Conservation (phyloP, 2,888 invertebrate species). For the Dorcus parallelipipedus region DNA sequence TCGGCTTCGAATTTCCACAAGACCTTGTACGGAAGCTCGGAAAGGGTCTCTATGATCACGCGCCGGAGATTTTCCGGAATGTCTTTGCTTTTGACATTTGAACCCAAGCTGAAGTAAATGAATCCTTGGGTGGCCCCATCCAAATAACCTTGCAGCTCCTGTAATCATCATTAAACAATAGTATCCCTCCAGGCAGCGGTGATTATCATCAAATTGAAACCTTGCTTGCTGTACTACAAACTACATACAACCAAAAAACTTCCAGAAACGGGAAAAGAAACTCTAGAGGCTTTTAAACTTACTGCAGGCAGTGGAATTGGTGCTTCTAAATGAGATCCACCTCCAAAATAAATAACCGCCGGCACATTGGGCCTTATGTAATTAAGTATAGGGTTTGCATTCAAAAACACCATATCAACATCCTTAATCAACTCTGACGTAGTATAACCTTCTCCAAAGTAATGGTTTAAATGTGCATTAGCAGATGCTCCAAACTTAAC, state of each 20-base stretch:
- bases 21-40: slow-evolving; percentile 45
- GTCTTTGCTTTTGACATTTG: slow-evolving; percentile 41
- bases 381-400: slow-evolving; percentile 38
- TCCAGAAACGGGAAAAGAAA: background rate
- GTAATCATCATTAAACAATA: background rate
- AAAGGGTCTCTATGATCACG: slow-evolving; percentile 40
- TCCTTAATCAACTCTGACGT: slow-evolving; percentile 32
- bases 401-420: slow-evolving; percentile 40
- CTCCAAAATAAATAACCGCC: slow-evolving; percentile 37
- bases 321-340: slow-evolving; percentile 32
- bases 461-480: slow-evolving; percentile 24
- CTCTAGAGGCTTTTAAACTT: slow-evolving; percentile 7
- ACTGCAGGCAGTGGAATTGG: slow-evolving; percentile 32
- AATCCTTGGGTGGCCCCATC: slow-evolving; percentile 42
- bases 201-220: background rate
- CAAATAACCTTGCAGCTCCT: slow-evolving; percentile 42
- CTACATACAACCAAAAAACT: too few relatives aligned
- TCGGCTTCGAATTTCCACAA: slow-evolving; percentile 50
- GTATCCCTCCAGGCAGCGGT: background rate
- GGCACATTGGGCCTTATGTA: slow-evolving; percentile 37
- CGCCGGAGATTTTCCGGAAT: slow-evolving; percentile 36
- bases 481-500: slow-evolving; percentile 8
- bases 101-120: slow-evolving; percentile 49
- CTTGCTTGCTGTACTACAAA: background rate
- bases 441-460: slow-evolving; percentile 38